These are phyloP conservation scores for Euspilapteryx auroguttella DNA, from an alignment of 2,888 invertebrate species.

Conservation along the genomic window DNA sequence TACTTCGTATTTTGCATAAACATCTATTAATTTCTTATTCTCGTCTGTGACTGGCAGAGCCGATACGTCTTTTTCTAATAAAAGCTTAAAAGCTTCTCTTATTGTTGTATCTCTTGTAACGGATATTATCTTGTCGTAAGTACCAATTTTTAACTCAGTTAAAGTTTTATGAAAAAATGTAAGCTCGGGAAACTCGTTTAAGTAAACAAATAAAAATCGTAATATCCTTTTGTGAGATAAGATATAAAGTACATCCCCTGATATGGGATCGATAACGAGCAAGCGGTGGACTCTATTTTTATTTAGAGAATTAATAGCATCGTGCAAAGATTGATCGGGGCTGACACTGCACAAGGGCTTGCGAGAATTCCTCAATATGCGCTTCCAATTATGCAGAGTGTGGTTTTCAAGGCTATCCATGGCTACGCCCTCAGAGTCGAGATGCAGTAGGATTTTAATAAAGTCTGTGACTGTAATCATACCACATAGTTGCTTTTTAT, in stretches of 20 bases:
- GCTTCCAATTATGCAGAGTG: constrained; percentile 47
- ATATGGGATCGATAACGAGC: constrained; percentile 37
- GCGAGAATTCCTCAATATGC: constrained; percentile 34
- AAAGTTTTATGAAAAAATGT: constrained; percentile 48
- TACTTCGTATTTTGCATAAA: constrained; percentile 55
- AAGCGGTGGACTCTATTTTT: constrained; percentile 48
- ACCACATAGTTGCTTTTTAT: constrained; percentile 41
- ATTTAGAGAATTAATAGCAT: constrained; percentile 43
- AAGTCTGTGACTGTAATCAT: constrained; percentile 56
- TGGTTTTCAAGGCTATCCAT: constrained; percentile 48
- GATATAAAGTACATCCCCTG: constrained; percentile 46
- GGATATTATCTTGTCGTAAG: constrained; percentile 40
- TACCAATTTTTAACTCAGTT: constrained; percentile 45
- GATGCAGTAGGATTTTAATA: constrained; percentile 41
- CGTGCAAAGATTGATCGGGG: constrained; percentile 47
- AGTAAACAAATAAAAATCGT: constrained; percentile 47
- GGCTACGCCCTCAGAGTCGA: constrained; percentile 37
- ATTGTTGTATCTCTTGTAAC: constrained; percentile 39
- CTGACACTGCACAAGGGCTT: constrained; percentile 40
- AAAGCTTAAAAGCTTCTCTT: constrained; percentile 41
- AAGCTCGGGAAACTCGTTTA: constrained; percentile 51
- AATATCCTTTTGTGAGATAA: constrained; percentile 50
- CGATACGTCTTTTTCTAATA: constrained; percentile 47
- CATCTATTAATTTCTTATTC: constrained; percentile 36
- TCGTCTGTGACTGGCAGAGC: constrained; percentile 48